A percentile compares a stretch with the other conserved stretches of the same genome.
Evolutionary conservation across 2,888 invertebrate species (phyloP).

Genomic region (Drosophila subsilvestris): DNA sequence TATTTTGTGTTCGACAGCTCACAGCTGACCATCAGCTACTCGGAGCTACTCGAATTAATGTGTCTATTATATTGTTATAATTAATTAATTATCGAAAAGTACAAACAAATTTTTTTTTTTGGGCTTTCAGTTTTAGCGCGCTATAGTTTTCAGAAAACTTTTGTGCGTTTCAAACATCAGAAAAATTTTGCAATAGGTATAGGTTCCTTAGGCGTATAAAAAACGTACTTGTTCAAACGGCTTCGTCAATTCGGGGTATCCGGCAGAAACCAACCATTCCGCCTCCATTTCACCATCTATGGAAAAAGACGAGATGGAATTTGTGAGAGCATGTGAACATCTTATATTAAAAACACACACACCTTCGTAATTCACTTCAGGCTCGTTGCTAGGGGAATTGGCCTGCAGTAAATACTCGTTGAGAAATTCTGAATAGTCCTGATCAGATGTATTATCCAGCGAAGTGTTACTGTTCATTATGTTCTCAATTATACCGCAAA

Average conservation of each 20-base stretch:
- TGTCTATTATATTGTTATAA: too few relatives aligned
- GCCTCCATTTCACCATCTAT: conserved; percentile 86
- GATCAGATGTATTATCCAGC: conserved; percentile 82
- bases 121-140: too few relatives aligned
- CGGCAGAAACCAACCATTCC: conserved; percentile 86
- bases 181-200: too few relatives aligned
- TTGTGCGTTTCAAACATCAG: too few relatives aligned
- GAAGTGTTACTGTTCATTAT: conserved; percentile 79
- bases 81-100: too few relatives aligned
- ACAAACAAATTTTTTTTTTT: too few relatives aligned
- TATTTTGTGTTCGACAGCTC: too few relatives aligned
- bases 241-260: conserved; percentile 85
- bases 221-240: conserved; percentile 84
- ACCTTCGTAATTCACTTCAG: conserved; percentile 83
- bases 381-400: conserved; percentile 80
- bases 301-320: neutral
- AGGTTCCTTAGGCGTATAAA: neutral
- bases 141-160: too few relatives aligned
- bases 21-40: too few relatives aligned
- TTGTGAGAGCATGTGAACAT: neutral
- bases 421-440: conserved; percentile 83
- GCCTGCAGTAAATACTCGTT: conserved; percentile 83
- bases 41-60: too few relatives aligned
- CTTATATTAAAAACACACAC: conserved; percentile 22
- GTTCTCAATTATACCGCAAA: conserved; percentile 47